phyloP scores from a whole-genome alignment of 2,113 vertebrate genomes.

The Aspiorhynchus laticeps region DNA sequence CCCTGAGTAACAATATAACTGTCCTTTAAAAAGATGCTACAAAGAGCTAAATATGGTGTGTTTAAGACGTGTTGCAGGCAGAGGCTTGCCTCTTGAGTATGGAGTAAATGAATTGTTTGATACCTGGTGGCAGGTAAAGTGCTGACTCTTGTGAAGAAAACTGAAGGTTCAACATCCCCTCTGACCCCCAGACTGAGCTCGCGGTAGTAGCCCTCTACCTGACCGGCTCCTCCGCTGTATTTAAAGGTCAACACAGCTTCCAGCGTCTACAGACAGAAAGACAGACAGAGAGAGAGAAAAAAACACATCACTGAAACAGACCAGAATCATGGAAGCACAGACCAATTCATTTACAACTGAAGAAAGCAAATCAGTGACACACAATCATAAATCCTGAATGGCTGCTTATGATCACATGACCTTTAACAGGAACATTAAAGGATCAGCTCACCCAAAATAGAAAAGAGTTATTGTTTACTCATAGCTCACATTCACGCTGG shows the following conservation, averaged over 20 bases:
- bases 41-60: not conserved
- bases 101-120: not conserved
- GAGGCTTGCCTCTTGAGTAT: not conserved
- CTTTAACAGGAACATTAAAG: not conserved
- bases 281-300: not conserved
- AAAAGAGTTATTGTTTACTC: not conserved
- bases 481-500: not conserved
- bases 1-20: not conserved
- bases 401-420: not conserved
- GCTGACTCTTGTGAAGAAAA: slow-evolving; percentile 94
- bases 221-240: slow-evolving; percentile 92
- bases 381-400: not conserved
- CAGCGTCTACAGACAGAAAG: slow-evolving; percentile 76
- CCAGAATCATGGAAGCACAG: not conserved
- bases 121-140: slow-evolving; percentile 95
- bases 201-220: slow-evolving; percentile 90
- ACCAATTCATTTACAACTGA: not conserved
- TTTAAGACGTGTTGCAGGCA: not conserved
- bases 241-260: slow-evolving; percentile 91
- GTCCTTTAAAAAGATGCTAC: not conserved
- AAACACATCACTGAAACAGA: not conserved
- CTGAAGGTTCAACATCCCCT: slow-evolving; percentile 90
- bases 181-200: slow-evolving; percentile 88
- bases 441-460: not conserved
- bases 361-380: slow-evolving; percentile 35